These are phyloP conservation scores for Sesamia inferens DNA, from an alignment of 2,888 invertebrate species.

Conservation along the genomic window DNA sequence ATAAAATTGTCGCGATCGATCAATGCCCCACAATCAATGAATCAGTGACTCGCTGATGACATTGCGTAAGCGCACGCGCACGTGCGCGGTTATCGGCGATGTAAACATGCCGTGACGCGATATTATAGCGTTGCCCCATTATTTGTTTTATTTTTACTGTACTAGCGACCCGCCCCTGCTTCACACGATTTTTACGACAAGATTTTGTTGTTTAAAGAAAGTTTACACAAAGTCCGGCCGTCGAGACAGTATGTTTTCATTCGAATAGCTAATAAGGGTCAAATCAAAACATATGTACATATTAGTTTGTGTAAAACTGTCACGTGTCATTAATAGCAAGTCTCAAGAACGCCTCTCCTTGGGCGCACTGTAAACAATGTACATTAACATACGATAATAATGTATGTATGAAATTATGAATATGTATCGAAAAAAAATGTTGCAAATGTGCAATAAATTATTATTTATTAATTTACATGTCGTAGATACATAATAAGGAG, in stretches of 20 bases:
- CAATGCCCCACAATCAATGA: constrained; percentile 60
- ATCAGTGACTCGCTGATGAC: constrained; percentile 54
- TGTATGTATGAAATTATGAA: too few species aligned
- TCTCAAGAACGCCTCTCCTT: background rate
- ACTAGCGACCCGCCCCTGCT: background rate
- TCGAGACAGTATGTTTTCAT: background rate
- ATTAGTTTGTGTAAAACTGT: background rate
- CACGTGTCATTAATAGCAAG: background rate
- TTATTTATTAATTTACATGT: background rate
- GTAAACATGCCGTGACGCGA: constrained; percentile 56
- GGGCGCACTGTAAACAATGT: background rate
- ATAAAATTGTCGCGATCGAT: constrained; percentile 58
- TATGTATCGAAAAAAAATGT: too few species aligned
- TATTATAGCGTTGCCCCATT: constrained; percentile 29
- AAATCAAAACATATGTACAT: background rate
- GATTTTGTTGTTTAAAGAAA: too few species aligned
- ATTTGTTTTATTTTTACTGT: constrained; percentile 26
- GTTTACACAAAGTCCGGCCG: background rate
- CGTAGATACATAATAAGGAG: background rate
- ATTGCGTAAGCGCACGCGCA: constrained; percentile 67
- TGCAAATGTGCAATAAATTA: background rate
- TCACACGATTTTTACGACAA: background rate
- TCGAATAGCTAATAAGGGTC: background rate
- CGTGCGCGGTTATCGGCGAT: constrained; percentile 58
- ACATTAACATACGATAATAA: background rate